Evolutionary conservation across 2,113 vertebrate species (phyloP), one percentile per base, ranked within the genome.

Genomic region (Oreochromis spilurus): DNA sequence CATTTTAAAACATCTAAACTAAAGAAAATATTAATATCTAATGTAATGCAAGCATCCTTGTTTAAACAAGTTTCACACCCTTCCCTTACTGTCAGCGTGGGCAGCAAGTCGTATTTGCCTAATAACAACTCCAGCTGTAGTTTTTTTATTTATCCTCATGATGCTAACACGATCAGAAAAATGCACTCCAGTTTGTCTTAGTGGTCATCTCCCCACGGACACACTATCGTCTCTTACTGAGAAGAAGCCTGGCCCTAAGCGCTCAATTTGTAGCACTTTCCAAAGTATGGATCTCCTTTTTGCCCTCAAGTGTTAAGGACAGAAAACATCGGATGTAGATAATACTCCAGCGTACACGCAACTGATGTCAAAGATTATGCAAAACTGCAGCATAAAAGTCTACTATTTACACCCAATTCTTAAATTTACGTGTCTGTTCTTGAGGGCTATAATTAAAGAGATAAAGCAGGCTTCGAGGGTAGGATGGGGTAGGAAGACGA

Each of bases 191-290:
- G 85, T 94, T 92, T 91, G 40, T 87, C 54, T 84, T 79, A 40
- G 86, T 54, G 83, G 82, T 87, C 90, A 84, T 89, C 87, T 88
- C 58, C 31, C 36, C 50, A 19, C 3, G 77, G 93, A 91, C 86
- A 90, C 40, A 52, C 85, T 40, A 83, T 78, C 53, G 84, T 70
- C 81, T 58, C 78, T 58, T 82, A 80, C 84, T 78, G 55, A 6
- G 24, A 82, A 77, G 81, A 70, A 85, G 85, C 38, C 82, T 79
- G 85, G 86, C 93, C 85, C 21, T 36, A 26, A 89, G 92, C 84
- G 10, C 81, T 94, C 91, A 67, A 91, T 95, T 94, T 93, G 91
- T 67, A 91, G 90, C 87, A 88, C 90, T 94, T 90, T 92, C 75
- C 57, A 60, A 92, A 92, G 91, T 92, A 92, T 91, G 85, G 92